Base-by-base conservation (phyloP, 1,140 invertebrate species). In the Melanaphis sacchari region DNA sequence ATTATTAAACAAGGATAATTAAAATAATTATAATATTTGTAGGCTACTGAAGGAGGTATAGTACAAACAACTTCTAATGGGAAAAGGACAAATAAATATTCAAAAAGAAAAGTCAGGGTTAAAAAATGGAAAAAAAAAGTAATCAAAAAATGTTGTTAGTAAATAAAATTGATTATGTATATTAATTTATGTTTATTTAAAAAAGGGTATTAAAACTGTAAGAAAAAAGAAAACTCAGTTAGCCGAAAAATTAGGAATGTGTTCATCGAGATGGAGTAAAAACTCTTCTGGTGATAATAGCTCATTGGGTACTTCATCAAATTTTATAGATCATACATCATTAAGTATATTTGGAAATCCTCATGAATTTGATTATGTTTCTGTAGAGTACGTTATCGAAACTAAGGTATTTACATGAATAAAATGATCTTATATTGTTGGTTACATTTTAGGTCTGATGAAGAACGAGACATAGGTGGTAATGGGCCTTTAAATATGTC, bases 401-500 rank as follows among this genome's bases (percentile, higher is more conserved):
- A 82, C 8, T 43, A 22, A 22, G 9, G 21, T 36, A 46, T 49
- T 92, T 82, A 36, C 0, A 21, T 15, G 15, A 43, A n/a, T 76
- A 18, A 54, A 22, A 54, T 82, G 49, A 24, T 92, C 18, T 84
- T 52, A 85, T n/a, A 52, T 49, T 26, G 0, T 38, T 54, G 9
- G 4, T 93, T 91, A 38, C 3, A 81, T 36, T 49, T 84, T 96
- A 96, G 15, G 96, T 96, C 41, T 96, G 96, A n/a, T 95, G 95
- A 40, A 94, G 95, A 94, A 92, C 94, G 94, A 38, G 94, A 94
- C 21, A 93, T 89, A 87, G 94, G 94, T 54, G 84, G 91, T 40
- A 94, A 94, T 85, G 95, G 95, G 82, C 95, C 94, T 94, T 95
- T 93, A 81, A 94, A 95, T 52, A 91, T 95, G 54, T 95, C 95